phyloP scores from a whole-genome alignment of 2,113 vertebrate species.

The Sialia sialis region DNA sequence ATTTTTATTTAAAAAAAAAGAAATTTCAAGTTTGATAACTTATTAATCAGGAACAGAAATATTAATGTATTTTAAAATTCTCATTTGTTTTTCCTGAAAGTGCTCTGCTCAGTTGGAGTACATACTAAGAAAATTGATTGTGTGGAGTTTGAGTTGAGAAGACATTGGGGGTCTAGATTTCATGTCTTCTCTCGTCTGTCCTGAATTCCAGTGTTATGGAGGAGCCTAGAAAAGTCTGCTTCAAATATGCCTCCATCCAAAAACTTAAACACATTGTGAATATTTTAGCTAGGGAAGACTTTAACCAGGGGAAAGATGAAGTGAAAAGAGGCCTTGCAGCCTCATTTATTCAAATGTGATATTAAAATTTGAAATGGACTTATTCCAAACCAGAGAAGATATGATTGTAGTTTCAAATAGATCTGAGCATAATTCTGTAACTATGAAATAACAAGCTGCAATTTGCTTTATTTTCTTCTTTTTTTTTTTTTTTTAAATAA shows the following conservation, averaged over 20 bases:
- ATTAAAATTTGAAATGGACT: neutral
- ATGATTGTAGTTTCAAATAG: neutral
- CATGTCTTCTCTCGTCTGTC: neutral
- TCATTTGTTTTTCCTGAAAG: neutral
- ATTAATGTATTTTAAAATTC: neutral
- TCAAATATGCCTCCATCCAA: neutral
- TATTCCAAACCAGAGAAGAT: neutral
- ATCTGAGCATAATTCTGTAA: neutral
- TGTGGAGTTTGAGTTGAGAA: neutral
- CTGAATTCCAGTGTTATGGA: neutral
- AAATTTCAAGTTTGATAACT: neutral
- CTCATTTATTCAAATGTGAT: neutral
- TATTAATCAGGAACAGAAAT: neutral
- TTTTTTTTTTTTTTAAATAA: neutral
- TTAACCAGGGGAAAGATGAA: neutral
- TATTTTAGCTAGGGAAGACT: neutral
- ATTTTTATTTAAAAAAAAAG: neutral
- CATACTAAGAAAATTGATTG: neutral
- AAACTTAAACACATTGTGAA: neutral
- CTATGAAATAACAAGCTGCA: neutral
- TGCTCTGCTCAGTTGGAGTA: neutral
- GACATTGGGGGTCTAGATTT: neutral
- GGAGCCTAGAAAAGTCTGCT: neutral
- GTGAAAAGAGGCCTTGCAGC: neutral
- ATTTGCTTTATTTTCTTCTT: neutral